These are phyloP conservation scores for Euura lappo DNA, from an alignment of 1,140 invertebrate species.

Conservation along the genomic window DNA sequence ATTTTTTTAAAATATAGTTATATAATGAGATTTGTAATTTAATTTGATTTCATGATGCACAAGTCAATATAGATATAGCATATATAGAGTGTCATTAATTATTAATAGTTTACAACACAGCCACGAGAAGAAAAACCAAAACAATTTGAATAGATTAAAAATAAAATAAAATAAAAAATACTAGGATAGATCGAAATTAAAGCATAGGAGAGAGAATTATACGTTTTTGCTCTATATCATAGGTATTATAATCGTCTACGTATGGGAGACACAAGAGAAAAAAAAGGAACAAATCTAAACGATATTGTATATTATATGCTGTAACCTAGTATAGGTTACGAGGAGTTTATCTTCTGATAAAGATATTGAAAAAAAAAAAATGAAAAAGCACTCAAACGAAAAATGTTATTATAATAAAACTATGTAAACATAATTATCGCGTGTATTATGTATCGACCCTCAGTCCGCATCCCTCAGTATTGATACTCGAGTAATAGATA, in stretches of 20 bases:
- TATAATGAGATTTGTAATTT: no score
- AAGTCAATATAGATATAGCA: conserved; percentile 12
- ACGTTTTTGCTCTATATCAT: neutral
- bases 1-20: no score
- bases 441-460: no score
- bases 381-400: no score
- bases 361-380: no score
- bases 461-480: no score
- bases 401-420: no score
- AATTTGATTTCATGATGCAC: conserved; percentile 3
- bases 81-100: conserved; percentile 9
- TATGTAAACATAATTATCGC: no score
- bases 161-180: conserved; percentile 5
- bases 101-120: neutral
- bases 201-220: neutral
- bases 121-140: neutral
- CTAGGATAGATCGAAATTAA: neutral
- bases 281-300: conserved; percentile 12
- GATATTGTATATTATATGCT: neutral
- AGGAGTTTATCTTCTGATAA: neutral
- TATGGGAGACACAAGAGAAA: neutral
- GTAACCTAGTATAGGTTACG: neutral
- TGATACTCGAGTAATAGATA: no score
- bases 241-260: neutral
- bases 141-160: neutral